Conservation (phyloP, 2,797 vertebrate genomes). For the Loriculus beryllinus region DNA sequence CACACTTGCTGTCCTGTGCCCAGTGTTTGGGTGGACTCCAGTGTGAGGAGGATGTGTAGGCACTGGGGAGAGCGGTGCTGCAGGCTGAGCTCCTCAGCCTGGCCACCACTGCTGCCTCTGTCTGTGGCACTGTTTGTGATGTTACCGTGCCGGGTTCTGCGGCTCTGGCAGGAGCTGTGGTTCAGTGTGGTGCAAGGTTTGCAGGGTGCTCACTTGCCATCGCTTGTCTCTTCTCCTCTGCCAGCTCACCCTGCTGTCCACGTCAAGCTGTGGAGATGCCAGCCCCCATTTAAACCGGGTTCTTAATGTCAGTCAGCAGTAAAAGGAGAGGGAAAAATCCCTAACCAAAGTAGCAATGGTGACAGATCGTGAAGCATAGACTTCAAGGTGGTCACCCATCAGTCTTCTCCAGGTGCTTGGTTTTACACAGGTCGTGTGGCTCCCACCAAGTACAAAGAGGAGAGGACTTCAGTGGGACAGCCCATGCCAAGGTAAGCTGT, state of each 20-base stretch:
- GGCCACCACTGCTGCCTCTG: not conserved
- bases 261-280: not conserved
- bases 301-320: not conserved
- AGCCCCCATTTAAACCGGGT: not conserved
- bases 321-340: not conserved
- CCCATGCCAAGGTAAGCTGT: not conserved
- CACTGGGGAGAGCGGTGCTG: rapidly evolving
- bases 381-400: rapidly evolving
- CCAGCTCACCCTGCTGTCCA: not conserved
- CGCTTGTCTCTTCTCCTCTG: not conserved
- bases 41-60: not conserved
- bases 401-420: not conserved
- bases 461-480: not conserved
- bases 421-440: rapidly evolving
- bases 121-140: not conserved
- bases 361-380: not conserved
- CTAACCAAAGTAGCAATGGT: rapidly evolving
- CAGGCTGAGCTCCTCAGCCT: not conserved
- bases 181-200: rapidly evolving
- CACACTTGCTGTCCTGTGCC: rapidly evolving
- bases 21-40: rapidly evolving
- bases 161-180: rapidly evolving
- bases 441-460: not conserved
- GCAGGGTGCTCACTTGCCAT: not conserved
- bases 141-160: not conserved